Percentiles rank a stretch among this genome's conserved stretches.
Conservation (phyloP, 2,113 vertebrate species). For the Trichechus manatus region DNA sequence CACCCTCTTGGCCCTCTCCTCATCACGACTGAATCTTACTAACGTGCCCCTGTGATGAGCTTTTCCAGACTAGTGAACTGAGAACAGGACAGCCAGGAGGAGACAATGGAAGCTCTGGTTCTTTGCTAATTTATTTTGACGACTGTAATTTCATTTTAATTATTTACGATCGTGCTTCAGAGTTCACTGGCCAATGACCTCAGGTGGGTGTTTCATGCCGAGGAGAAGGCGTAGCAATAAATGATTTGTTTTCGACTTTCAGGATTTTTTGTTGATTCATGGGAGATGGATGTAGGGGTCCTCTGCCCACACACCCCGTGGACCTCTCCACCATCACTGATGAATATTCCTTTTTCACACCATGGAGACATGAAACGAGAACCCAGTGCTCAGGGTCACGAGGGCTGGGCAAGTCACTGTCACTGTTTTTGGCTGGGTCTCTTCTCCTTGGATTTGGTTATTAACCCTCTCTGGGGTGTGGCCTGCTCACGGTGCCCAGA, state of each 20-base stretch:
- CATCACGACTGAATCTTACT: fast-evolving
- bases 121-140: constrained; percentile 74
- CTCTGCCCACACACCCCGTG: fast-evolving
- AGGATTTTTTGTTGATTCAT: not conserved
- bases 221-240: not conserved
- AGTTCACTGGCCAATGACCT: constrained; percentile 44
- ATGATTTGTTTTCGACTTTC: not conserved
- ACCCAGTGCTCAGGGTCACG: fast-evolving
- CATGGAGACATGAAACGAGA: not conserved
- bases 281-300: not conserved
- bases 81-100: not conserved
- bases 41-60: fast-evolving
- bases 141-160: constrained; percentile 73
- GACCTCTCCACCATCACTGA: not conserved
- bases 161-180: constrained; percentile 52
- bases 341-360: not conserved
- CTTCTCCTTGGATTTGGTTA: not conserved
- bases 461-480: not conserved
- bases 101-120: not conserved
- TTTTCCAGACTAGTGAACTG: not conserved
- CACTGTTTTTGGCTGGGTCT: not conserved
- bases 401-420: fast-evolving
- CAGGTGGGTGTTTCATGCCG: not conserved
- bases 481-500: fast-evolving
- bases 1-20: not conserved